phyloP scores from a whole-genome alignment of 1,140 invertebrate genomes.

The Hesperophylax magnus region DNA sequence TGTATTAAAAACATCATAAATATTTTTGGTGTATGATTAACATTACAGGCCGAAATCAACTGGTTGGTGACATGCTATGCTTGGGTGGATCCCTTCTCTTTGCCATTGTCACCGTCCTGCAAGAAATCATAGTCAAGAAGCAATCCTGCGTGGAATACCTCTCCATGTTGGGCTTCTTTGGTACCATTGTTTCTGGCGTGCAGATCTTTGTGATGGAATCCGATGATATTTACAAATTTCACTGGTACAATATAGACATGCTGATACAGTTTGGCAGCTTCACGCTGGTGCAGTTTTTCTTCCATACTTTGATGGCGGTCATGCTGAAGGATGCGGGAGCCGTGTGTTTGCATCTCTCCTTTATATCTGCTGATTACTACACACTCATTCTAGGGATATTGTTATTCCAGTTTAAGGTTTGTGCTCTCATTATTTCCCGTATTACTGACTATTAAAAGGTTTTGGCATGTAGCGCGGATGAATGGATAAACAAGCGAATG shows the following conservation, averaged over 20 bases:
- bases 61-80: constrained; percentile 89
- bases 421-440: not conserved
- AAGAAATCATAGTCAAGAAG: constrained; percentile 88
- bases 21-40: constrained; percentile 27
- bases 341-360: constrained; percentile 85
- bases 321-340: constrained; percentile 86
- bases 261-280: constrained; percentile 65
- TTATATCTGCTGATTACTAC: constrained; percentile 90
- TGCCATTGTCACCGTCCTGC: constrained; percentile 85
- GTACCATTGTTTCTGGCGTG: constrained; percentile 82
- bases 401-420: constrained; percentile 86
- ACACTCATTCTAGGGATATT: constrained; percentile 85
- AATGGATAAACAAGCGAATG: too few species aligned
- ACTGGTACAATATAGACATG: constrained; percentile 67
- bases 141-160: constrained; percentile 87
- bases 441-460: too few species aligned
- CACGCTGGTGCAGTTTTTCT: constrained; percentile 76
- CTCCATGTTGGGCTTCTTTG: constrained; percentile 88
- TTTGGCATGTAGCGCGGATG: too few species aligned
- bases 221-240: constrained; percentile 72
- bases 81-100: constrained; percentile 86
- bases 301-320: constrained; percentile 84
- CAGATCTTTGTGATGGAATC: constrained; percentile 77
- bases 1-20: not conserved
- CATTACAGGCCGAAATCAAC: constrained; percentile 80